Conservation (phyloP, 2,888 invertebrate genomes). For the Lepidonotus clava region DNA sequence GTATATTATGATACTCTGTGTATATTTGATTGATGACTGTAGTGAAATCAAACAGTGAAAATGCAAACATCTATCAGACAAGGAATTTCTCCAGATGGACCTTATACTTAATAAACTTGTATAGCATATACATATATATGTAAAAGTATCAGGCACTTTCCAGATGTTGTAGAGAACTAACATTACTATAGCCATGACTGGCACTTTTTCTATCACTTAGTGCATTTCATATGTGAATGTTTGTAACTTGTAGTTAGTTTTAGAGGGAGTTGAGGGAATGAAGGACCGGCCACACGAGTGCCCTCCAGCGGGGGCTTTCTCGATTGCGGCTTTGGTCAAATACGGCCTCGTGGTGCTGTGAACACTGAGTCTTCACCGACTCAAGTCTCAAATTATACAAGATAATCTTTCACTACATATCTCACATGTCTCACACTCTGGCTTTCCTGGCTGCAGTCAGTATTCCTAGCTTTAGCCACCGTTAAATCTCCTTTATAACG, state of each 20-base stretch:
- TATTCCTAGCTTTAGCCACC: slow-evolving; percentile 19
- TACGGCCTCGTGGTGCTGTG: slow-evolving; percentile 50
- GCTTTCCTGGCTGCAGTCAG: slow-evolving; percentile 22
- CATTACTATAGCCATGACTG: background rate
- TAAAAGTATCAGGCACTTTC: slow-evolving; percentile 38
- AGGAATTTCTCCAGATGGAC: background rate
- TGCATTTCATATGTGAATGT: slow-evolving; percentile 9
- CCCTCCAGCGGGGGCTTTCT: background rate
- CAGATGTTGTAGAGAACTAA: background rate
- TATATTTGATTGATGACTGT: slow-evolving; percentile 1
- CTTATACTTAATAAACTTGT: slow-evolving; percentile 37
- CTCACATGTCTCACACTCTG: slow-evolving; percentile 17
- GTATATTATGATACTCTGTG: slow-evolving; percentile 40
- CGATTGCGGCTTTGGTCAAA: background rate
- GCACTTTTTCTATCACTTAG: slow-evolving; percentile 23
- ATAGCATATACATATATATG: slow-evolving; percentile 51
- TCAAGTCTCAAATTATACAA: slow-evolving; percentile 38
- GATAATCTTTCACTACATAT: slow-evolving; percentile 42
- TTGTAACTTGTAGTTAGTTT: slow-evolving; percentile 7
- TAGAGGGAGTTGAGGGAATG: background rate
- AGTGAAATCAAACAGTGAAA: slow-evolving; percentile 30
- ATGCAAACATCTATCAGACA: slow-evolving; percentile 41
- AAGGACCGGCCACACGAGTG: background rate
- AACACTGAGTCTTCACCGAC: slow-evolving; percentile 8
- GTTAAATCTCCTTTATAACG: background rate